Conservation (phyloP, 2,797 vertebrate species). For the Sardinella longiceps region DNA sequence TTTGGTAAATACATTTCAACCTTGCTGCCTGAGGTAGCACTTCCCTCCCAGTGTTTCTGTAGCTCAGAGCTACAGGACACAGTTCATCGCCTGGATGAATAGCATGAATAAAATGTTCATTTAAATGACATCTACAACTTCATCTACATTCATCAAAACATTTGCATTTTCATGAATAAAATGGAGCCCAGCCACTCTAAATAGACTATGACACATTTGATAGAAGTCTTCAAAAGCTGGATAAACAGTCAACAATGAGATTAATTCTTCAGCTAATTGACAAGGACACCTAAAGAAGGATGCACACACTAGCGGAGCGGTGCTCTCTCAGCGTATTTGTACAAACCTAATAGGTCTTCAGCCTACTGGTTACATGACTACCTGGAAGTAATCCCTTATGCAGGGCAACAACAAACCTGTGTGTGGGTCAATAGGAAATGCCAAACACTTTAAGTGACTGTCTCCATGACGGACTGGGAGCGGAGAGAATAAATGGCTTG, state of each 20-base stretch:
- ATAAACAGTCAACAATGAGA: neutral
- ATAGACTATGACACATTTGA: neutral
- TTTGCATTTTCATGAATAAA: neutral
- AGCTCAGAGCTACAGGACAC: neutral
- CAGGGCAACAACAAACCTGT: neutral
- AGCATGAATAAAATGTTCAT: too few species aligned
- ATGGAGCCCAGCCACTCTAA: neutral
- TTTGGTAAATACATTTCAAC: too few species aligned
- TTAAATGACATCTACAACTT: neutral
- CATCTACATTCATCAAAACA: neutral
- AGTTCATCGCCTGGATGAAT: neutral
- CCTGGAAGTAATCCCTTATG: neutral
- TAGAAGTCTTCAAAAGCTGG: neutral
- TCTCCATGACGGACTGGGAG: slow-evolving; percentile 19
- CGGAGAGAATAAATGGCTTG: slow-evolving; percentile 44
- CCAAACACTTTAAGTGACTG: slow-evolving; percentile 66
- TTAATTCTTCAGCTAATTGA: neutral
- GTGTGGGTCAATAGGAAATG: neutral
- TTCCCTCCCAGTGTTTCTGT: neutral
- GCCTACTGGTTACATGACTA: neutral
- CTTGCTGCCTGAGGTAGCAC: too few species aligned
- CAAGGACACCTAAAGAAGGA: neutral
- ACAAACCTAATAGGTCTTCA: neutral
- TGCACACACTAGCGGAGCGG: neutral
- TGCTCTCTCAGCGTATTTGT: too few species aligned